Base-by-base conservation (phyloP, 2,797 vertebrate genomes). In the Babyrousa celebensis region DNA sequence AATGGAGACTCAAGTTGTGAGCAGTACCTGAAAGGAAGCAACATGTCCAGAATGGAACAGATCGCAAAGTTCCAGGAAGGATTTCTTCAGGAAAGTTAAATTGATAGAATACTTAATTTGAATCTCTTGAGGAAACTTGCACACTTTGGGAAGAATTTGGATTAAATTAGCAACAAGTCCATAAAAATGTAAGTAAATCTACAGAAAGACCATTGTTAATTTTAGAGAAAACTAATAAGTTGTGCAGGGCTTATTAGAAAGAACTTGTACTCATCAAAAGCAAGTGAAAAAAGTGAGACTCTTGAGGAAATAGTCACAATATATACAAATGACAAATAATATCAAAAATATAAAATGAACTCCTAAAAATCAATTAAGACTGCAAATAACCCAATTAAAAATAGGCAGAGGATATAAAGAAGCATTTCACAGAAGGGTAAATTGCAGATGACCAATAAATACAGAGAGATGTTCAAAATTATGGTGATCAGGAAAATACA, bases 321-420 rank as follows among this genome's bases (percentile, higher is more conserved):
- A 70, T 8, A 36, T 32, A 63, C 70, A 77, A 82, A 56, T 85
- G 67, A 89, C 72, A 91, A 87, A 94, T 85, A 63, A n/a, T 91
- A 62, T 36, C 40, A 36, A 87, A 40, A 89, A n/a, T 85, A 92
- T 60, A 54, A 88, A 58, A 56, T 85, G 32, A 90, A n/a, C 14
- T 86, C 78, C 52, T 95, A 86, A 67, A 92, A 75, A 56, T 65
- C 40, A 68, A 11, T 79, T 32, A 68, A 87, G 27, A 72, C 25
- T 9, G 86, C 36, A 80, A 67, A 86, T 17, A 71, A 82, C 32
- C 29, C 56, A 88, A 52, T 48, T n/a, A 63, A 85, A 68, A n/a
- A 27, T 82, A 54, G 20, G 15, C 21, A 89, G 58, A 43, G 74
- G 32, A 65, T 11, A 32, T 17, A 54, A 85, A 82, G 43, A 62